A percentile compares a stretch with the other conserved stretches of the same genome.
phyloP scores from a whole-genome alignment of 2,888 invertebrate species.

The Zonitis immaculata region DNA sequence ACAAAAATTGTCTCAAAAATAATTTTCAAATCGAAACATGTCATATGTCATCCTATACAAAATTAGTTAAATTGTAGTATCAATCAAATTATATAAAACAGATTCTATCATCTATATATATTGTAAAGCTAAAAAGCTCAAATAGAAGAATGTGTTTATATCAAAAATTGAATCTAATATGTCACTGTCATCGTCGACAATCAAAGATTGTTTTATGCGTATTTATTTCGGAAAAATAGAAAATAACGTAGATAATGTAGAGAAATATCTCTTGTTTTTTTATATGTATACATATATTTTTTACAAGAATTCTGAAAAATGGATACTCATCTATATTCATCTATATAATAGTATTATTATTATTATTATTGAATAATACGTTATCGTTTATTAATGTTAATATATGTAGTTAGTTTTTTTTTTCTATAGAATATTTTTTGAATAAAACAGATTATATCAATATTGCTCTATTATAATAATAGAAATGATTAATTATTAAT shows the following conservation, averaged over 20 bases:
- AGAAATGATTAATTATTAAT: conserved; percentile 1
- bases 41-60: conserved; percentile 7
- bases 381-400: background rate
- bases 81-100: conserved; percentile 24
- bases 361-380: conserved; percentile 8
- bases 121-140: background rate
- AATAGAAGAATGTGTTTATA: background rate
- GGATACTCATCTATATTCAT: conserved; percentile 13
- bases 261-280: too few species aligned
- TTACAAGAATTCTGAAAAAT: background rate
- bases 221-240: conserved; percentile 9
- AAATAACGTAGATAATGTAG: too few species aligned
- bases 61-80: conserved; percentile 23
- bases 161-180: conserved; percentile 9
- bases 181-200: conserved; percentile 15
- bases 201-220: conserved; percentile 13
- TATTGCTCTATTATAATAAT: background rate
- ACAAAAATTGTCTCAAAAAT: background rate
- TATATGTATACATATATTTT: too few species aligned
- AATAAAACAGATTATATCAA: conserved; percentile 3
- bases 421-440: background rate
- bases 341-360: conserved; percentile 8
- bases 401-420: too few species aligned
- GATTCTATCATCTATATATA: conserved; percentile 14
- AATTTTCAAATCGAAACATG: conserved; percentile 1